Conservation (phyloP, 1,140 invertebrate species). For the Trachymyrmex septentrionalis region DNA sequence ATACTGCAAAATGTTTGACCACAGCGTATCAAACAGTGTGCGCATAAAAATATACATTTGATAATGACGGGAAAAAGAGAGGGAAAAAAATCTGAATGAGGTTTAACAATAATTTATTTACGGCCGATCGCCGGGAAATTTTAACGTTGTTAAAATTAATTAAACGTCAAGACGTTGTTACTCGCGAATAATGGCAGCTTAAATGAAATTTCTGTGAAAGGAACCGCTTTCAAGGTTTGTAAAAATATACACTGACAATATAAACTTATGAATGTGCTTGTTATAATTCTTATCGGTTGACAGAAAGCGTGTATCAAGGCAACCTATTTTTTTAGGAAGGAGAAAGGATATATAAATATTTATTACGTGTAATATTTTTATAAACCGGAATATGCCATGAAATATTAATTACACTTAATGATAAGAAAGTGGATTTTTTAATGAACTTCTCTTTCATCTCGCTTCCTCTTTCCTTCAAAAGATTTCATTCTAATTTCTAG, state of each 20-base stretch:
- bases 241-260: neutral
- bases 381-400: neutral
- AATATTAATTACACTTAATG: neutral
- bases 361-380: neutral
- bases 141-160: neutral
- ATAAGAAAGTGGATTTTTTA: neutral
- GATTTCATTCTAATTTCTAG: neutral
- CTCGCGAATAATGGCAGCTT: neutral
- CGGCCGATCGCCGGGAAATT: neutral
- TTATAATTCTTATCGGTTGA: neutral
- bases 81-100: neutral
- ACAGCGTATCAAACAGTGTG: neutral
- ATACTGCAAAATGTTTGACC: neutral
- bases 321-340: neutral
- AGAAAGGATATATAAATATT: slow-evolving; percentile 4
- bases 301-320: neutral
- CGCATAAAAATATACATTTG: neutral
- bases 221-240: neutral
- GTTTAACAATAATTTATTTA: slow-evolving; percentile 17
- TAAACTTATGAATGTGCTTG: neutral
- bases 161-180: neutral
- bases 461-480: neutral
- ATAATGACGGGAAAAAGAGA: neutral
- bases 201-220: neutral
- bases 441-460: neutral